phyloP scores from a whole-genome alignment of 2,113 vertebrate species.

The Diadophis punctatus region DNA sequence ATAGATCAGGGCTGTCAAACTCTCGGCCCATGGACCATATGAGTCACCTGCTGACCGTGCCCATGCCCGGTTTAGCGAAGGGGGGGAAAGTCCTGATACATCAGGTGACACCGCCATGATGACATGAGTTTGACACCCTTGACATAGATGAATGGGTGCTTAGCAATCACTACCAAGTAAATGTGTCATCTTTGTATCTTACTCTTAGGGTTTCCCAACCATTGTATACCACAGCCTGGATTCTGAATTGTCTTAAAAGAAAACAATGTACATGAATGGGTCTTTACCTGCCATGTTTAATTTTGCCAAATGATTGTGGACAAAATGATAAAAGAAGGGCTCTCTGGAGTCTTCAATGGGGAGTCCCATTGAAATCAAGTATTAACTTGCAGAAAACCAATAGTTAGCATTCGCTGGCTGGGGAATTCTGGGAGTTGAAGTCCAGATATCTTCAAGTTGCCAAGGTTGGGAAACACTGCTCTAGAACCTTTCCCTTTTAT shows the following conservation, averaged over 20 bases:
- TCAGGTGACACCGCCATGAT: too few relatives aligned
- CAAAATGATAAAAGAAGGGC: neutral
- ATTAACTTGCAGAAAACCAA: neutral
- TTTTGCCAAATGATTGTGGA: neutral
- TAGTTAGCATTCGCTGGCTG: too few relatives aligned
- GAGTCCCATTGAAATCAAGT: neutral
- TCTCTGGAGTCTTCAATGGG: neutral
- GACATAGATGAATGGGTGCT: neutral
- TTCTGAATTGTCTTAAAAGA: neutral
- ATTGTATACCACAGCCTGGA: neutral
- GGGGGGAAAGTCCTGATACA: too few relatives aligned
- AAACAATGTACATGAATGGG: neutral
- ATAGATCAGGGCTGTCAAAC: neutral
- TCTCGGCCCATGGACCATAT: too few relatives aligned
- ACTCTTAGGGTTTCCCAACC: neutral
- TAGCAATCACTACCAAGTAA: neutral
- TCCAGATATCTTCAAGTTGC: too few relatives aligned
- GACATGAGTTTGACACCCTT: too few relatives aligned
- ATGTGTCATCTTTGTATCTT: neutral
- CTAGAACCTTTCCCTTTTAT: neutral
- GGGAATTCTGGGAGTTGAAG: too few relatives aligned
- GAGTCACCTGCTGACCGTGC: accelerated
- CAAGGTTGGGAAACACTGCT: too few relatives aligned
- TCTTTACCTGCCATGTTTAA: neutral
- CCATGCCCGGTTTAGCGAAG: too few relatives aligned